Base-by-base conservation (phyloP, 2,113 vertebrate species). In the Erythrolamprus reginae region DNA sequence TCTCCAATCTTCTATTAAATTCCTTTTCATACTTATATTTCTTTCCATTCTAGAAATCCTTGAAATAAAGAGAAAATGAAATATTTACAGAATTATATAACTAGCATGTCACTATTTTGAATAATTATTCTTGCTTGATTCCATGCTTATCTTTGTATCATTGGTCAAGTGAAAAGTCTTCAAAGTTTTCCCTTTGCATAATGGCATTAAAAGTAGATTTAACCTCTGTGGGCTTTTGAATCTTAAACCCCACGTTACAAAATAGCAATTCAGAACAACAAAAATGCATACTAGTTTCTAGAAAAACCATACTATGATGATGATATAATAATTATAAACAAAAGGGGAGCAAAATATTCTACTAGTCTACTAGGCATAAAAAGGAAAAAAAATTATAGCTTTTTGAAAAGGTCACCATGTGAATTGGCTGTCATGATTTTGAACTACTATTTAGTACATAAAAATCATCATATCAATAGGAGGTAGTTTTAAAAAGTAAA, bases 11-110 rank as follows among this genome's bases (percentile, higher is more conserved):
- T 99, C 98, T 95, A 98, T 97, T 90, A 99, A 96, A 95, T 98
- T 98, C 94, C 98, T 97, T 96, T 99, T 99, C 98, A 98, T 98
- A 91, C n/a, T 96, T 93, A 98, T 91, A 65, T 98, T 97, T 61
- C 98, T 97, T 93, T 99, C 98, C 89, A 97, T 86, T 87, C 96
- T 97, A 94, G 96, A 97, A 77, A 96, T 84, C 96, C 98, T 99
- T 91, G 45, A 95, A 92, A 94, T n/a, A 42, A 85, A 0, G 83
- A 89, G 24, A 93, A 90, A 92, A 95, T 93, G 23, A 77, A 84
- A 28, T 91, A 89, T 61, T 42, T 52, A 92, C 8, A 93, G n/a
- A 92, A 26, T 52, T 42, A 92, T 33, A 90, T 96, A 95, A 93
- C 83, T 91, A 94, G 42, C 17, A 84, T 84, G 33, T 21, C 90